Percentiles rank a stretch among this genome's conserved stretches.
These are phyloP conservation scores for Aphis craccivora DNA, from an alignment of 1,140 invertebrate genomes.

Conservation along the genomic window DNA sequence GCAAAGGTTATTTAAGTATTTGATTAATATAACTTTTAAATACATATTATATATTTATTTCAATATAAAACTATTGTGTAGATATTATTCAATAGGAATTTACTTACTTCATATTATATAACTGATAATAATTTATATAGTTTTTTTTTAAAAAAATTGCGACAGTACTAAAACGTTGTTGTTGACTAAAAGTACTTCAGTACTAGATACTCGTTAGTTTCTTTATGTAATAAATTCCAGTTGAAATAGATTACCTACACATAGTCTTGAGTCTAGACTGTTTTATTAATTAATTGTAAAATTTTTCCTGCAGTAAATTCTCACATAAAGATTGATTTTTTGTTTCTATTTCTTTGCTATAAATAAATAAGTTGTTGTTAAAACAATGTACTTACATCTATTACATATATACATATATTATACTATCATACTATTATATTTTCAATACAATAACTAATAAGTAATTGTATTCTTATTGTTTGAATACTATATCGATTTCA, in stretches of 20 bases:
- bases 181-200: neutral
- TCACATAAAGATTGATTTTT: neutral
- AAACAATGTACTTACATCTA: neutral
- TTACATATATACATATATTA: neutral
- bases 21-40: neutral
- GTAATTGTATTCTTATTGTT: neutral
- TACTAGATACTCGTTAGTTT: neutral
- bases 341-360: neutral
- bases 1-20: neutral
- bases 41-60: neutral
- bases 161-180: neutral
- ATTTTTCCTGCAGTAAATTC: neutral
- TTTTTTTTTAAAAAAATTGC: neutral
- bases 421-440: neutral
- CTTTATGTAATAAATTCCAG: neutral
- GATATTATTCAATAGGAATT: neutral
- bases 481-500: neutral
- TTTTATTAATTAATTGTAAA: slow-evolving; percentile 13
- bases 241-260: neutral
- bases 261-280: neutral
- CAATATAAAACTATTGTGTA: neutral
- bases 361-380: neutral
- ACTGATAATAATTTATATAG: neutral
- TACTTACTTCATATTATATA: neutral
- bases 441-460: neutral